Conservation (phyloP, 2,797 vertebrate species). For the Sebastes dallii region DNA sequence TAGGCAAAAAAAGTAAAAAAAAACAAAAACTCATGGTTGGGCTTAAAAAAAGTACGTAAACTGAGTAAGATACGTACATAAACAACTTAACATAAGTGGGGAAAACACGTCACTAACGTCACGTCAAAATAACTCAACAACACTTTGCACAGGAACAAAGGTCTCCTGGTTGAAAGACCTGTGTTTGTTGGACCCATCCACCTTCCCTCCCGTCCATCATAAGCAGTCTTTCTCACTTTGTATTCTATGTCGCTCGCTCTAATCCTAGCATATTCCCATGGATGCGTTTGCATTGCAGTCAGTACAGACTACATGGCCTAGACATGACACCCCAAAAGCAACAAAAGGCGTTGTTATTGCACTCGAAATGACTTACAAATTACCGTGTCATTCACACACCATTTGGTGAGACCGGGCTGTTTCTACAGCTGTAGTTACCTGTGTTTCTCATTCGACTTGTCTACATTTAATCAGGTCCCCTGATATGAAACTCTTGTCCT, state of each 20-base stretch:
- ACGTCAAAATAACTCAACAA: too few relatives aligned
- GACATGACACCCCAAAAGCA: background rate
- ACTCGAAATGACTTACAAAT: background rate
- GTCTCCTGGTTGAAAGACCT: background rate
- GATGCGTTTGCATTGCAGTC: background rate
- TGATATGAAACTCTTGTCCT: constrained; percentile 25
- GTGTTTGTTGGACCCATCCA: background rate
- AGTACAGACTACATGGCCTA: background rate
- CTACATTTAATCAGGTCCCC: constrained; percentile 25
- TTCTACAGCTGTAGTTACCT: background rate
- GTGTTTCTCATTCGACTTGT: constrained; percentile 4
- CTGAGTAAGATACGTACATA: fast-evolving
- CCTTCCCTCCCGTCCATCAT: fast-evolving
- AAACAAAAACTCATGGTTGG: too few relatives aligned
- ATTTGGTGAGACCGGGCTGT: background rate
- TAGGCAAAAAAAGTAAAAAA: too few relatives aligned
- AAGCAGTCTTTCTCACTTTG: background rate
- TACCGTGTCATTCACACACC: background rate
- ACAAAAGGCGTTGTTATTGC: background rate
- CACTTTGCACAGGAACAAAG: background rate
- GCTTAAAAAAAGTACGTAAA: too few relatives aligned
- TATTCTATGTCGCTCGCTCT: background rate
- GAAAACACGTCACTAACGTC: too few relatives aligned
- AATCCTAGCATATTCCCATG: background rate
- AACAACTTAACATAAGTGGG: too few relatives aligned